Evolutionary conservation across 64 coral and sea anemone species (phyloP).

Genomic region (Actinia tenebrosa): DNA sequence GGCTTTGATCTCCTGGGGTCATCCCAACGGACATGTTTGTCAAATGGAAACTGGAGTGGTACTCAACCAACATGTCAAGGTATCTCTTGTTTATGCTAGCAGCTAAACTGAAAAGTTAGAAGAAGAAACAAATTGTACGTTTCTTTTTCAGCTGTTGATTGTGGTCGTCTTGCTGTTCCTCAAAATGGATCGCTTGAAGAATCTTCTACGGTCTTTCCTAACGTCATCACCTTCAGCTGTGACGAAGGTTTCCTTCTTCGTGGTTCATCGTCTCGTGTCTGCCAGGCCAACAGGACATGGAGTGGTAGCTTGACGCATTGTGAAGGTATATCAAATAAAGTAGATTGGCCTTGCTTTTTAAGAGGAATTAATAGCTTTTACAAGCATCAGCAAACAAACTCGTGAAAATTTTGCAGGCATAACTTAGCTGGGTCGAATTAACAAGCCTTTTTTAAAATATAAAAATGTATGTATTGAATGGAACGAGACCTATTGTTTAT

Average conservation of each 20-base stretch:
- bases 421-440: no score
- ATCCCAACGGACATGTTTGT: conserved; percentile 14
- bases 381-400: background rate
- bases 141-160: conserved; percentile 38
- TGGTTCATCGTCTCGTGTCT: conserved; percentile 21
- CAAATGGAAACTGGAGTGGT: conserved; percentile 30
- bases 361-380: no score
- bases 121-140: background rate
- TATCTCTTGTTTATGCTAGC: background rate
- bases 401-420: background rate
- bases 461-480: background rate
- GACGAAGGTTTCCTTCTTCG: conserved; percentile 32
- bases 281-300: conserved; percentile 38
- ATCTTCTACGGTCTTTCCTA: background rate
- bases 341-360: background rate
- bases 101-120: background rate
- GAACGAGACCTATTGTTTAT: background rate
- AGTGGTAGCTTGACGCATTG: conserved; percentile 21
- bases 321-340: conserved; percentile 18
- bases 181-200: no score
- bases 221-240: conserved; percentile 23
- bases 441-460: no score
- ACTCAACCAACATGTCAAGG: conserved; percentile 9
- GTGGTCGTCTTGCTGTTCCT: conserved; percentile 27
- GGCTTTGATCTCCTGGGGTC: conserved; percentile 50